Evolutionary conservation across 2,797 vertebrate genomes (phyloP).

Genomic region (Siniperca obscura): DNA sequence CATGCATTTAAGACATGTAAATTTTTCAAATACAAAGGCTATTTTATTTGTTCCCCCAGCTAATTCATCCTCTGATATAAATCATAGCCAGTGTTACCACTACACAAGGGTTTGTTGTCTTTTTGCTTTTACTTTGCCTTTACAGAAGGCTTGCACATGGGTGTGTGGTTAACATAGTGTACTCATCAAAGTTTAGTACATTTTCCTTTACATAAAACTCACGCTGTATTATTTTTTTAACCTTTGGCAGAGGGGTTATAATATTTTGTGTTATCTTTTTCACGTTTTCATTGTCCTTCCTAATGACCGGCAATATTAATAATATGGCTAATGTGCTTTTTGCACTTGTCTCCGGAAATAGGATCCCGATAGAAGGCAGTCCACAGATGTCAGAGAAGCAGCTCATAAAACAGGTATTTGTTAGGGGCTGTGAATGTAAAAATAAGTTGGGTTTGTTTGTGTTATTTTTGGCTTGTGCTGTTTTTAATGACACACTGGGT

Average conservation of each 20-base stretch:
- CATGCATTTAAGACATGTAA: constrained; percentile 12
- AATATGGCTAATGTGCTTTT: constrained; percentile 17
- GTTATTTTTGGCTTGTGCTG: neutral
- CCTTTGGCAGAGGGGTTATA: neutral
- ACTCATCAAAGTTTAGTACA: constrained; percentile 11
- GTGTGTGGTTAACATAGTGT: constrained; percentile 45
- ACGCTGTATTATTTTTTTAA: neutral
- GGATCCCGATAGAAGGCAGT: constrained; percentile 88
- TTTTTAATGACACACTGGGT: neutral
- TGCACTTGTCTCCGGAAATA: constrained; percentile 65
- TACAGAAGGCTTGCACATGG: constrained; percentile 54
- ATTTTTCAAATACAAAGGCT: constrained; percentile 24
- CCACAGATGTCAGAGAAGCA: constrained; percentile 86
- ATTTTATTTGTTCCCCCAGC: constrained; percentile 65
- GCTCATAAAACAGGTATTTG: constrained; percentile 85
- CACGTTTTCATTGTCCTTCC: neutral
- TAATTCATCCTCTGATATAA: constrained; percentile 75
- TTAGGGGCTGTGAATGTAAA: constrained; percentile 18
- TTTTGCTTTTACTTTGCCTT: constrained; percentile 62
- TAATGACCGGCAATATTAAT: neutral
- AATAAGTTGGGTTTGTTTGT: neutral
- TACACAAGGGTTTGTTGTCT: constrained; percentile 71
- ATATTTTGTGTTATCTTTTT: neutral
- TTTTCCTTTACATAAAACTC: constrained; percentile 30
- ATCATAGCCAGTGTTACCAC: constrained; percentile 70